Conservation (phyloP, 2,888 invertebrate genomes). For the Sycophila texana region DNA sequence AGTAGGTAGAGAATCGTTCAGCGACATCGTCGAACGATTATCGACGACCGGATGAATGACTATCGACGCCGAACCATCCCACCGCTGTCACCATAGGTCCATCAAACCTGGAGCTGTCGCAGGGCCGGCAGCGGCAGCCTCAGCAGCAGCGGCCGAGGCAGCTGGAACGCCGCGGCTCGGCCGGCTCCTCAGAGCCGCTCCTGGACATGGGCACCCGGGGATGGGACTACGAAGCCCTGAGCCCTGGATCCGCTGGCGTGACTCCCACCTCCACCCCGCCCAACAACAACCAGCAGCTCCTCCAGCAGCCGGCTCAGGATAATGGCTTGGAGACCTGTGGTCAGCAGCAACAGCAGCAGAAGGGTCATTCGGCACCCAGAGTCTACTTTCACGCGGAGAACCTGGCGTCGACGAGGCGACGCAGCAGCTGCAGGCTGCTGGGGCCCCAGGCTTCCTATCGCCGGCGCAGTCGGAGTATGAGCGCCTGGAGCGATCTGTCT, state of each 20-base stretch:
- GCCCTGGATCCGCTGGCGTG: slow-evolving; percentile 65
- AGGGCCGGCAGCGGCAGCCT: slow-evolving; percentile 53
- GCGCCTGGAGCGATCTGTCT: slow-evolving; percentile 92
- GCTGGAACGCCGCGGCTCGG: slow-evolving; percentile 28
- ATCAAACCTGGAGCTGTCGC: slow-evolving; percentile 38
- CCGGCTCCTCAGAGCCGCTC: slow-evolving; percentile 69
- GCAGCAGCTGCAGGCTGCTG: slow-evolving; percentile 68
- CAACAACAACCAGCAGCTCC: slow-evolving; percentile 43
- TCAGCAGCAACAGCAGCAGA: not conserved
- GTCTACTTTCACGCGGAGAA: slow-evolving; percentile 80
- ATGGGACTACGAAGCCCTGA: slow-evolving; percentile 73
- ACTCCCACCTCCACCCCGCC: slow-evolving; percentile 71
- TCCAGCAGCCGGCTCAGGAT: not conserved
- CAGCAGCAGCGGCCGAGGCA: slow-evolving; percentile 44
- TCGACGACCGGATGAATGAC: not conserved
- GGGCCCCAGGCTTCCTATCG: slow-evolving; percentile 64
- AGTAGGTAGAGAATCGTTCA: too few species aligned
- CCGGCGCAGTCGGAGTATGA: slow-evolving; percentile 82
- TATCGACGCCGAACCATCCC: not conserved
- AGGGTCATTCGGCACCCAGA: slow-evolving; percentile 72
- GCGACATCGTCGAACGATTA: too few species aligned
- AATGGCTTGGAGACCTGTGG: not conserved
- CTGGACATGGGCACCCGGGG: slow-evolving; percentile 75
- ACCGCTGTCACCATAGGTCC: slow-evolving; percentile 42
- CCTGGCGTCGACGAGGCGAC: slow-evolving; percentile 69